Conservation (phyloP, 2,888 invertebrate species). For the Crioceris asparagi region DNA sequence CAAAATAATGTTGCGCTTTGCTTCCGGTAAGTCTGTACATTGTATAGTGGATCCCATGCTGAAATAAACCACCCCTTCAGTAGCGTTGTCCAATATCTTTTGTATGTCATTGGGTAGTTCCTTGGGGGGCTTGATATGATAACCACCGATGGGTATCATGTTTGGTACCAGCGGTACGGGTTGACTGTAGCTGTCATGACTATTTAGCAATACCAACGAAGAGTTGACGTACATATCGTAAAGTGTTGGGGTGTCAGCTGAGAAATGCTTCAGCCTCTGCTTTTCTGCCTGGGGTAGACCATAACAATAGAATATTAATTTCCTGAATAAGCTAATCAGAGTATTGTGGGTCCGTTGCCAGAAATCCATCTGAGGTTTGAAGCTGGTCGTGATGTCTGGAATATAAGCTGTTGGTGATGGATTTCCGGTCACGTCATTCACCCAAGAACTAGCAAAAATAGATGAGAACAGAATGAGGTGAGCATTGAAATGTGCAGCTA, state of each 20-base stretch:
- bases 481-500: constrained; percentile 32
- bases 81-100: constrained; percentile 19
- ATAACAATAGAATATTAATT: no score
- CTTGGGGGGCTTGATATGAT: constrained; percentile 34
- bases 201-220: constrained; percentile 28
- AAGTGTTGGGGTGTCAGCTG: no score
- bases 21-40: constrained; percentile 42
- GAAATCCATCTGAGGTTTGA: no score
- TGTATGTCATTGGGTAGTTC: constrained; percentile 22
- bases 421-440: no score
- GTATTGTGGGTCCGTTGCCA: no score
- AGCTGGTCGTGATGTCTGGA: no score
- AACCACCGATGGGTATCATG: constrained; percentile 46
- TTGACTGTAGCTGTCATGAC: constrained; percentile 41
- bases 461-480: constrained; percentile 36
- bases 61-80: constrained; percentile 41
- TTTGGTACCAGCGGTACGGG: constrained; percentile 44
- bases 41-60: constrained; percentile 49
- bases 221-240: no score
- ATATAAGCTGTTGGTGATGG: no score
- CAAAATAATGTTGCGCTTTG: constrained; percentile 42
- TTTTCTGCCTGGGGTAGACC: no score
- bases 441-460: constrained; percentile 37
- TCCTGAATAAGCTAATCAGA: no score
- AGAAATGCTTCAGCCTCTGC: no score